phyloP scores from a whole-genome alignment of 1,140 invertebrate species.

The Tetramorium simillimum region DNA sequence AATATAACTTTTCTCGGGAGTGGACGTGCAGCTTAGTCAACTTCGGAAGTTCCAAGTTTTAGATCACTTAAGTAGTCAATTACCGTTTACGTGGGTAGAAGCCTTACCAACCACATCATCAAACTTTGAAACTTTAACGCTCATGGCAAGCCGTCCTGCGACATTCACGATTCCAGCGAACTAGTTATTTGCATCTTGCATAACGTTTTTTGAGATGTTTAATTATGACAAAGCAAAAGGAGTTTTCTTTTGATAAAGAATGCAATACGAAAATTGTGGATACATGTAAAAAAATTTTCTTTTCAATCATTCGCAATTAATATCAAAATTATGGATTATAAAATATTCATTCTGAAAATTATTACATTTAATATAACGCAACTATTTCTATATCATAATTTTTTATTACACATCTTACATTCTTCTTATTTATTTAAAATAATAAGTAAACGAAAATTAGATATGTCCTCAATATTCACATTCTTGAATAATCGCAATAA shows the following conservation, averaged over 20 bases:
- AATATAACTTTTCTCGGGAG: constrained; percentile 12
- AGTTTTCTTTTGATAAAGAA: neutral
- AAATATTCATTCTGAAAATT: neutral
- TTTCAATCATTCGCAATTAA: neutral
- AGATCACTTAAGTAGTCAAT: constrained; percentile 52
- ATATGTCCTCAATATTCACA: neutral
- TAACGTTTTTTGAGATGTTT: neutral
- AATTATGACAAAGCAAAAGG: neutral
- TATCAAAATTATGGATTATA: neutral
- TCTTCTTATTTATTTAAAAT: neutral
- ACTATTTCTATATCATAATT: neutral
- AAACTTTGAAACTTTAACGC: constrained; percentile 71
- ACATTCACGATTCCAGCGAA: constrained; percentile 24
- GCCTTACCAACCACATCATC: constrained; percentile 36
- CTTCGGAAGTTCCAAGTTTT: constrained; percentile 31
- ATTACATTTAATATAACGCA: neutral
- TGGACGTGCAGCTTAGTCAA: neutral
- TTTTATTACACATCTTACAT: neutral
- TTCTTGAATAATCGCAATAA: neutral
- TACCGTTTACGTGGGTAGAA: constrained; percentile 29
- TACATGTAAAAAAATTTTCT: neutral
- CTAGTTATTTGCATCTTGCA: constrained; percentile 39
- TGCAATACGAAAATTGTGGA: neutral
- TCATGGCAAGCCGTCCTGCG: constrained; percentile 59
- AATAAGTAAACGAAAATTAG: neutral